These are phyloP conservation scores for Nineta flava DNA, from an alignment of 2,888 invertebrate genomes.

Conservation along the genomic window DNA sequence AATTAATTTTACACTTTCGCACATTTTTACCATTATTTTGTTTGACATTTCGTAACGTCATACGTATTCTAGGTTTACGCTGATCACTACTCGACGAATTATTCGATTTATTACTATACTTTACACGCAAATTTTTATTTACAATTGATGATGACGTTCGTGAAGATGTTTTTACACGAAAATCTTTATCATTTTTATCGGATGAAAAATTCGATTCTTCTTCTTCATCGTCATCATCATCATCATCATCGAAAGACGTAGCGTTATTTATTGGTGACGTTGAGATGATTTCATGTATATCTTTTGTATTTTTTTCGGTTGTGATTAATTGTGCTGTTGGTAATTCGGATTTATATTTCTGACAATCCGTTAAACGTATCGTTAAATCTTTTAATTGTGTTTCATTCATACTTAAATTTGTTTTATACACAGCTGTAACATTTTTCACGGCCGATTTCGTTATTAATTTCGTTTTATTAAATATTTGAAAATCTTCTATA, in stretches of 20 bases:
- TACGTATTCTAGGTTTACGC: neutral
- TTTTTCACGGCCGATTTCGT: neutral
- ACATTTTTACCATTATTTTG: neutral
- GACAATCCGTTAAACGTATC: conserved; percentile 4
- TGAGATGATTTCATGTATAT: neutral
- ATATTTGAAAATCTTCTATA: conserved; percentile 6
- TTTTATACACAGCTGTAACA: neutral
- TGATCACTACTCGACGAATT: neutral
- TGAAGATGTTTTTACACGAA: neutral
- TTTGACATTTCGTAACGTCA: neutral
- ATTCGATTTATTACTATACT: too few species aligned
- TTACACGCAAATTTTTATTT: neutral
- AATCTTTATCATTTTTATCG: neutral
- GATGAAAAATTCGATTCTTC: neutral
- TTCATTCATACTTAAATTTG: neutral
- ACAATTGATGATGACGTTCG: neutral
- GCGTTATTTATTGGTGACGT: neutral
- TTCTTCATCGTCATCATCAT: neutral
- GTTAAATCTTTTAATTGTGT: neutral
- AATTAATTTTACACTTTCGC: neutral
- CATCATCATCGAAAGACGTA: neutral
- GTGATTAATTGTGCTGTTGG: neutral
- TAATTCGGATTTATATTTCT: neutral
- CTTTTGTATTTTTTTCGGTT: neutral
- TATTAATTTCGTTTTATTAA: neutral